A percentile compares a stretch with the other conserved stretches of the same genome.
Evolutionary conservation across 2,797 vertebrate genomes (phyloP).

Genomic region (Jordanella pulchra): DNA sequence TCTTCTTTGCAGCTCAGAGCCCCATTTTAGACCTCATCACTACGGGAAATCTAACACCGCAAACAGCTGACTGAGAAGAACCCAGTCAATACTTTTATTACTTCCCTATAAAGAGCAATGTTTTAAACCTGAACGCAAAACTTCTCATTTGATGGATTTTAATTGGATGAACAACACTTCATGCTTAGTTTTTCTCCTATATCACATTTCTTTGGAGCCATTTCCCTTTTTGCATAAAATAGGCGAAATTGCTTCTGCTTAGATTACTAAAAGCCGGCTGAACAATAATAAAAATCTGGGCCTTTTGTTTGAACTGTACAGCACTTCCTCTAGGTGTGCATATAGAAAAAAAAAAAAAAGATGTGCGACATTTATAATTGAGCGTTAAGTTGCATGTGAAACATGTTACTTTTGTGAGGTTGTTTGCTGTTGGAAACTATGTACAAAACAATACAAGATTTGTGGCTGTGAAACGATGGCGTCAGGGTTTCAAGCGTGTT

Average conservation of each 20-base stretch:
- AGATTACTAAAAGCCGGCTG: neutral
- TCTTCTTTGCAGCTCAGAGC: conserved; percentile 19
- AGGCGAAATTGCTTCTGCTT: neutral
- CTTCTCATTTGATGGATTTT: neutral
- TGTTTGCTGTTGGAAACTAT: neutral
- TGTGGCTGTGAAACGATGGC: conserved; percentile 1
- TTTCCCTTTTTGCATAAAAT: neutral
- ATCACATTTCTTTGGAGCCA: neutral
- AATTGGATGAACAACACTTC: neutral
- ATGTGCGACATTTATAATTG: conserved; percentile 4
- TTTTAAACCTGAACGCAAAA: neutral
- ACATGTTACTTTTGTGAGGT: neutral
- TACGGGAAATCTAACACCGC: neutral
- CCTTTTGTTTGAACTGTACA: neutral
- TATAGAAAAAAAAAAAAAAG: neutral
- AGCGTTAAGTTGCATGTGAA: neutral
- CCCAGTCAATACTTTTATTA: neutral
- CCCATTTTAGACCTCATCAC: conserved; percentile 35
- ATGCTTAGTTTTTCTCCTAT: neutral
- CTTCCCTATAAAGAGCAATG: neutral
- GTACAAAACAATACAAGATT: neutral
- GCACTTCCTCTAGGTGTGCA: neutral
- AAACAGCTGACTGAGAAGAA: neutral
- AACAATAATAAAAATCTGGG: neutral
- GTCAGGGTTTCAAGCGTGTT: neutral